Percentiles rank a stretch among this genome's conserved stretches.
phyloP scores from a whole-genome alignment of 2,888 invertebrate genomes.

The Lymantria monacha region DNA sequence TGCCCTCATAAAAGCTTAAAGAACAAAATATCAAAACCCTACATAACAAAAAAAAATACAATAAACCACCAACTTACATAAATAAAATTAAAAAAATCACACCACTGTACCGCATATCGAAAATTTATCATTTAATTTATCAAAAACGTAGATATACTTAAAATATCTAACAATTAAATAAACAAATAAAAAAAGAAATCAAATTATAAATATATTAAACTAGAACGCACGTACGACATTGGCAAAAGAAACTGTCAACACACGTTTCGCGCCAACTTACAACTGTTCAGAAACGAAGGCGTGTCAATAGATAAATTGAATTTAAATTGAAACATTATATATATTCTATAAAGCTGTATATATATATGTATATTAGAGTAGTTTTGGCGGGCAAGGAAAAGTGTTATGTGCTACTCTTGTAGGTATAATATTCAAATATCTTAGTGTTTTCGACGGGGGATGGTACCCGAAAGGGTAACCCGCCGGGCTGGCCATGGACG shows the following conservation, averaged over 20 bases:
- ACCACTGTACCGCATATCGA: neutral
- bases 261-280: slow-evolving; percentile 4
- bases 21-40: too few species aligned
- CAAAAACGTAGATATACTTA: too few species aligned
- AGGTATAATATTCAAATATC: too few species aligned
- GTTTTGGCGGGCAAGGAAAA: too few species aligned
- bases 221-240: slow-evolving; percentile 2
- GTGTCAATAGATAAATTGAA: neutral
- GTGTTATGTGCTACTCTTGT: too few species aligned
- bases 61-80: slow-evolving; percentile 1
- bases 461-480: too few species aligned
- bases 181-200: neutral
- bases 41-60: neutral
- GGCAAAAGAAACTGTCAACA: neutral
- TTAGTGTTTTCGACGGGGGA: too few species aligned
- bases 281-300: slow-evolving; percentile 6
- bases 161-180: neutral
- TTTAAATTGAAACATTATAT: neutral
- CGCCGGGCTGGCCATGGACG: too few species aligned
- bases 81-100: neutral
- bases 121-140: too few species aligned
- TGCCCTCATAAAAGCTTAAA: too few species aligned
- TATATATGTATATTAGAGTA: too few species aligned
- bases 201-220: neutral
- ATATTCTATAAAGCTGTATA: neutral